Evolutionary conservation across 1,140 invertebrate species (phyloP), one percentile per base, ranked within the genome.

Genomic region (Pinna nobilis): DNA sequence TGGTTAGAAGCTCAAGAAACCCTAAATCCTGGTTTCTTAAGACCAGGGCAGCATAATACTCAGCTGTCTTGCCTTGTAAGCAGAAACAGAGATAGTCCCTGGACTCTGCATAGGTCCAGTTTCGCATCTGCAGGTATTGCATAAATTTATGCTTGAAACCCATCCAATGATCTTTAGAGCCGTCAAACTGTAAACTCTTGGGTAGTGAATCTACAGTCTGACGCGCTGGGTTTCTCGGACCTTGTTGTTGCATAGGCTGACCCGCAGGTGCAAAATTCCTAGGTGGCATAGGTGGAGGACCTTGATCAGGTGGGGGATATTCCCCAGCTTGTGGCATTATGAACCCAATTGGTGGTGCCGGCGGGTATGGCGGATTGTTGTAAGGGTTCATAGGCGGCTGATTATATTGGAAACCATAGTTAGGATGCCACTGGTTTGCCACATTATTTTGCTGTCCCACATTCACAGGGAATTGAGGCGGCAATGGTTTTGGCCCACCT

Each of bases 121-220:
- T 44, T 44, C 39, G 9, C n/a, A 44, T n/a, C n/a, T 9, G 9
- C n/a, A 44, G 39, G 39, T 44, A 44, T 9, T n/a, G 39, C 39
- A 44, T 44, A n/a, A 44, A 44, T 44, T 44, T 44, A 44, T 44
- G 39, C n/a, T n/a, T 51, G 25, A 6, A 41, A 35, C 65, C 49
- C 41, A 37, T 53, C 4, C 30, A 59, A 7, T 23, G 33, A n/a
- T 59, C 33, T 59, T 25, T 35, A 6, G 28, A 32, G 1, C 28
- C 55, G 18, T 59, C 33, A n/a, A 32, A 59, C 5, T n/a, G 28
- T n/a, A 59, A 35, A 35, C 33, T 59, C 32, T 32, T 59, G 7
- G 55, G 55, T 32, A 59, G 20, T n/a, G 33, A 3, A 7, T 59
- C 33, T 7, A 33, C n/a, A 33, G 28, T 59, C 39, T 44, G 39